Conservation (phyloP, 2,888 invertebrate genomes). For the Colostygia pectinataria region DNA sequence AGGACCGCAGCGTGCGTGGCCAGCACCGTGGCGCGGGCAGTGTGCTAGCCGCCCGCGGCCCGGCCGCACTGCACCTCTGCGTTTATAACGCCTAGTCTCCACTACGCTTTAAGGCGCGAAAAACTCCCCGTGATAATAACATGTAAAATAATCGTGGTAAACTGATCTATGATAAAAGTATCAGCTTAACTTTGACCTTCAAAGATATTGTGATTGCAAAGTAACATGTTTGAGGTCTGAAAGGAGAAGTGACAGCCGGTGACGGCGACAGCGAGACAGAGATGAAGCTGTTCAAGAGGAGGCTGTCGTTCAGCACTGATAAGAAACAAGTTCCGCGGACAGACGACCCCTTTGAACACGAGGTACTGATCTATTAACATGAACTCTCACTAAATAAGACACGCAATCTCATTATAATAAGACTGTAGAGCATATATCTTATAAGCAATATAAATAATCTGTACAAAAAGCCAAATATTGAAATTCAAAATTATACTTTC, state of each 20-base stretch:
- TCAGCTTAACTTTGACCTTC: constrained; percentile 49
- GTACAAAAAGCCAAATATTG: too few relatives aligned
- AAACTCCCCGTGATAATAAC: constrained; percentile 53
- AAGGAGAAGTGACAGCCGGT: constrained; percentile 49
- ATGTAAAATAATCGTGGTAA: constrained; percentile 44
- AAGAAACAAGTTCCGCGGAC: constrained; percentile 72
- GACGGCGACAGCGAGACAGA: constrained; percentile 48
- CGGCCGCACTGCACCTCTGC: constrained; percentile 63
- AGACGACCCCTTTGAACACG: constrained; percentile 77
- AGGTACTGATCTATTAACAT: constrained; percentile 52
- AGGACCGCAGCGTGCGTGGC: constrained; percentile 43
- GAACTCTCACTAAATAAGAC: too few relatives aligned
- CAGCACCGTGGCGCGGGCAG: constrained; percentile 54
- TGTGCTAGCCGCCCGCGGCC: constrained; percentile 73
- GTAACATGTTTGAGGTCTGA: constrained; percentile 40
- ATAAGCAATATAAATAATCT: too few relatives aligned
- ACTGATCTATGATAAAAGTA: constrained; percentile 44
- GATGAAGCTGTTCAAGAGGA: constrained; percentile 81
- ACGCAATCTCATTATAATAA: too few relatives aligned
- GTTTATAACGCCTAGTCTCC: constrained; percentile 35
- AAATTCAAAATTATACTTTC: too few relatives aligned
- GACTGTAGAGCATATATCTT: too few relatives aligned
- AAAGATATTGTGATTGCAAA: constrained; percentile 39
- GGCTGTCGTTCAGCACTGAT: constrained; percentile 76
- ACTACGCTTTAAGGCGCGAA: constrained; percentile 49